Evolutionary conservation across 2,113 vertebrate genomes (phyloP), one percentile per base, ranked within the genome.

Genomic region (Poecile atricapillus): DNA sequence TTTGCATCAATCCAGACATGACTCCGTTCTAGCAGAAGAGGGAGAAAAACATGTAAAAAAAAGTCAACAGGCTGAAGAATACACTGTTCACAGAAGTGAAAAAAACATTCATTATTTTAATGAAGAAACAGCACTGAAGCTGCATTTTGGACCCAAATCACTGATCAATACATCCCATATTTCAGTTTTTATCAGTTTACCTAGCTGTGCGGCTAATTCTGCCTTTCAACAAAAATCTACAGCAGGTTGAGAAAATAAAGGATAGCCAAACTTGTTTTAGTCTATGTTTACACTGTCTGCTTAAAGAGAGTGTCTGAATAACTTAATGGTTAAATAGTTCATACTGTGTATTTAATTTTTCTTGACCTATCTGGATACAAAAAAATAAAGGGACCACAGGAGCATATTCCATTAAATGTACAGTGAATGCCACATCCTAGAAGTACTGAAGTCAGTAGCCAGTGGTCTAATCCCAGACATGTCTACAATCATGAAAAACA

Each of bases 1-100:
- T 99, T 98, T 99, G 99, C 99, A 99, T 99, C 92, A 99, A 97
- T 59, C 99, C 99, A 7, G 99, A 99, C 98, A 99, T 99, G 90
- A 99, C 90, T 35, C 99, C 99, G 4, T 99, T 99, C 99, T 99
- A 97, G 30, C 1, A 8, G 46, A 93, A 67, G 24, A 77, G 14
- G 12, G 5, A 85, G 11, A 77, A 73, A 60, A 75, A 27, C 3
- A 37, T 12, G 14, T 47, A 5, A 39, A 41, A 49, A 15, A 6
- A 70, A 41, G 15, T 35, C 30, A 74, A 75, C 21, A 79, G 55
- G 33, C 49, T 70, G 21, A 46, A 70, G 23, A 95, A 70, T 3
- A 39, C 23, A 68, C 39, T 59, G 27, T 59, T 87, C 33, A 68
- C 5, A 67, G 25, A 52, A 37, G 62, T 46, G 9, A 81, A 58